phyloP scores from a whole-genome alignment of 2,797 vertebrate genomes.

The Molossus alvarezi region DNA sequence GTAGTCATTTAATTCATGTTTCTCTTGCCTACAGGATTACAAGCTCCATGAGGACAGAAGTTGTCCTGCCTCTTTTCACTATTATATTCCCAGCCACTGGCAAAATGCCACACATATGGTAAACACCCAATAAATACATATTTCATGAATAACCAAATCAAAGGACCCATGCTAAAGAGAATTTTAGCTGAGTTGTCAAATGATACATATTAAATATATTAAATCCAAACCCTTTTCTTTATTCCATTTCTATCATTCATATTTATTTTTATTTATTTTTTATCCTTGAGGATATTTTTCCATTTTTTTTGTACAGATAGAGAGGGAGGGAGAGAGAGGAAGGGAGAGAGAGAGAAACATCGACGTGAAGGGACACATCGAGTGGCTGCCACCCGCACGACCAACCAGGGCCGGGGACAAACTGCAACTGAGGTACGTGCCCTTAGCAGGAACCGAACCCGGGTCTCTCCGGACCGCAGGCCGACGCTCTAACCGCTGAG shows the following conservation, averaged over 20 bases:
- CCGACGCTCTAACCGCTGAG: too few relatives aligned
- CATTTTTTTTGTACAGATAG: too few relatives aligned
- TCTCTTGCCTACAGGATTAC: neutral
- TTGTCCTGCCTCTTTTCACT: neutral
- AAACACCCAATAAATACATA: neutral
- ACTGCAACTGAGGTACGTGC: too few relatives aligned
- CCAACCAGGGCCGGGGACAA: too few relatives aligned
- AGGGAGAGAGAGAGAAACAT: too few relatives aligned
- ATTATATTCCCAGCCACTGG: neutral
- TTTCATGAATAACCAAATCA: neutral
- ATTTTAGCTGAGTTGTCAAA: neutral
- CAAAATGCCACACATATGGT: neutral
- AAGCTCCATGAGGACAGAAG: neutral
- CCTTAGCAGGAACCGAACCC: too few relatives aligned
- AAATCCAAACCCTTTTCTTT: neutral
- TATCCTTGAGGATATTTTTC: too few relatives aligned
- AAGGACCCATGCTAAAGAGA: slow-evolving; percentile 38
- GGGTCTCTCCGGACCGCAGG: too few relatives aligned
- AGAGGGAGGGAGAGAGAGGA: too few relatives aligned
- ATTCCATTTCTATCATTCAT: slow-evolving; percentile 31
- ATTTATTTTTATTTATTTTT: too few relatives aligned
- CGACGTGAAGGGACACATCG: too few relatives aligned
- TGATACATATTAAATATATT: neutral
- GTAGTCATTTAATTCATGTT: neutral
- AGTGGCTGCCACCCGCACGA: too few relatives aligned